Base-by-base conservation (phyloP, 1,140 invertebrate genomes). In the Ips nitidus region DNA sequence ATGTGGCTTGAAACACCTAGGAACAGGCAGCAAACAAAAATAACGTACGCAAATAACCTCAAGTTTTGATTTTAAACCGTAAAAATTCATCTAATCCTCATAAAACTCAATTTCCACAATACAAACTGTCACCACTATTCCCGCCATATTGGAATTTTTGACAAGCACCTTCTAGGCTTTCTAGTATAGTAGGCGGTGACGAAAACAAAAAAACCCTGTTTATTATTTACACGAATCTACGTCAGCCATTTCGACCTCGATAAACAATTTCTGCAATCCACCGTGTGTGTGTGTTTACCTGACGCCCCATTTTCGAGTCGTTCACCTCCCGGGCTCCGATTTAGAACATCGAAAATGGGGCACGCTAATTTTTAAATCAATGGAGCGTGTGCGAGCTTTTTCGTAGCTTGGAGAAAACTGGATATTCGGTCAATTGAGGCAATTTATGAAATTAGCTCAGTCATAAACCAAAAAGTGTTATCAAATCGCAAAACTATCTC, bases 291-390 rank as follows among this genome's bases (percentile, higher is more conserved):
- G 38, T 59, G 60, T 62, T 64, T 52, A 41, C 43, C 47, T 52
- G 62, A 22, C 45, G 62, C 36, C 47, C 62, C 37, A 64, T 40
- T 52, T 64, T 7, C 38, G 4, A 64, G 62, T 37, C 62, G 62
- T 64, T 64, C 62, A 64, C 62, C 62, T 64, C 22, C 47, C 47
- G n/a, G 6, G 7, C 37, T 47, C 53, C 53, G 41, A 64, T 64
- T 64, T 64, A 64, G 62, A 59, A 59, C 57, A n/a, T n/a, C 56
- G 38, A 41, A 64, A 64, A 52, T 47, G 50, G 62, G 62, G 52
- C 62, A 64, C n/a, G 52, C 47, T 52, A 64, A 64, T 64, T 64
- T 64, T 64, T 40, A 53, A 64, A 53, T 64, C 50, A 64, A 64
- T 64, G 62, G 53, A 64, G 40, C 40, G 62, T 64, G 62, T 50